A percentile compares a stretch with the other conserved stretches of the same genome.
Conservation (phyloP, 2,797 vertebrate species). For the Crypturellus tataupa region DNA sequence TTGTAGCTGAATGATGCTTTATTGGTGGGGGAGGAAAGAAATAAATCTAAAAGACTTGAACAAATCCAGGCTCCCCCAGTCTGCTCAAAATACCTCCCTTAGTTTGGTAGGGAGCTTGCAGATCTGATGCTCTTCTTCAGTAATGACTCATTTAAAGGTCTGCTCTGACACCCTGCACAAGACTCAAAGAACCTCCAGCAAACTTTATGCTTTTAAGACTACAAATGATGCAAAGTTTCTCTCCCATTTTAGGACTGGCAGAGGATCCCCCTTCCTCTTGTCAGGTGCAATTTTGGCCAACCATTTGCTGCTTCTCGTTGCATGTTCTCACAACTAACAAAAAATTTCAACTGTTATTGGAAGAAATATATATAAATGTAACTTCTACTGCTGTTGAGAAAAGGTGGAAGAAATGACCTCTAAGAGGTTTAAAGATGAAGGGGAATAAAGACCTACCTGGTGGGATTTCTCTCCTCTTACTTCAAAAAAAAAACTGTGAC, state of each 20-base stretch:
- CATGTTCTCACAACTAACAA: not conserved
- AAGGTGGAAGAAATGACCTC: not conserved
- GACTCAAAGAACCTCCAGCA: not conserved
- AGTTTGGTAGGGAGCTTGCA: not conserved
- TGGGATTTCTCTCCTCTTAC: not conserved
- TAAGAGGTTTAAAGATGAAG: not conserved
- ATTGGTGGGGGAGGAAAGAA: not conserved
- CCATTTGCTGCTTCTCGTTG: not conserved
- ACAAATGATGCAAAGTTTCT: not conserved
- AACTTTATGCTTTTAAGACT: not conserved
- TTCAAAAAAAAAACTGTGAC: not conserved
- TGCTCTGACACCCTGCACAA: too few species aligned
- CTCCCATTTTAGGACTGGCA: not conserved
- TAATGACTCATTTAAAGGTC: not conserved
- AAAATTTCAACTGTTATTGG: not conserved
- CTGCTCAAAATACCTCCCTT: not conserved
- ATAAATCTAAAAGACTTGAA: rapidly evolving
- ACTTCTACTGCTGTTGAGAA: not conserved
- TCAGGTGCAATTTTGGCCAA: not conserved
- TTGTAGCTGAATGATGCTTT: not conserved
- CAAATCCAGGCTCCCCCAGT: not conserved
- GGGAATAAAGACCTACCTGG: not conserved
- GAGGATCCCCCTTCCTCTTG: not conserved
- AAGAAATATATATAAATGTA: not conserved
- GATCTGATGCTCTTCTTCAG: not conserved